Evolutionary conservation across 2,113 vertebrate genomes (phyloP).

Genomic region (Danionella cerebrum): DNA sequence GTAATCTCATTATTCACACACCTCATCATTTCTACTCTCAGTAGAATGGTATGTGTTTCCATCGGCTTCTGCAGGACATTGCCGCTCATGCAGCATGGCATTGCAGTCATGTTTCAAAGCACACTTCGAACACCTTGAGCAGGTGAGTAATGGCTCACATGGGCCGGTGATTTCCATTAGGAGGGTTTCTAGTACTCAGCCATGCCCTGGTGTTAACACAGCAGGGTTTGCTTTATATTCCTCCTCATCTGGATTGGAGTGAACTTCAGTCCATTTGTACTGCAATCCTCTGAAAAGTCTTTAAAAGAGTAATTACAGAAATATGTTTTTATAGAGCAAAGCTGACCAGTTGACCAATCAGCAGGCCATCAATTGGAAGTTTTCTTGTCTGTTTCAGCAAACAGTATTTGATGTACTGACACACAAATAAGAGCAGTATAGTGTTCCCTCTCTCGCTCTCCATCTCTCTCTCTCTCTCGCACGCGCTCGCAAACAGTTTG

Average conservation of each 20-base stretch:
- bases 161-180: constrained; percentile 25
- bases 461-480: too few species aligned
- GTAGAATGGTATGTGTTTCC: constrained; percentile 15
- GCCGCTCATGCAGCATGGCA: neutral
- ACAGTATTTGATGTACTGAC: too few species aligned
- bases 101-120: neutral
- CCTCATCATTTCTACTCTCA: constrained; percentile 25
- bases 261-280: too few species aligned
- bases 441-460: too few species aligned
- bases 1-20: constrained; percentile 33
- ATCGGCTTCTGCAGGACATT: neutral
- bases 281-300: too few species aligned
- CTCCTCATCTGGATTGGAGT: constrained; percentile 26
- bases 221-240: constrained; percentile 19
- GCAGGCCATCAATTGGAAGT: too few species aligned
- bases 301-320: too few species aligned
- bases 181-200: neutral
- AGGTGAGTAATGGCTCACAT: constrained; percentile 27
- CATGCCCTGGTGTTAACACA: constrained; percentile 3
- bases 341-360: too few species aligned
- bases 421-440: too few species aligned
- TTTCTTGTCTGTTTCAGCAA: too few species aligned
- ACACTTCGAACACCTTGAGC: neutral
- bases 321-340: too few species aligned
- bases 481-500: too few species aligned